Conservation (phyloP, 2,113 vertebrate species). For the Rhea pennata region DNA sequence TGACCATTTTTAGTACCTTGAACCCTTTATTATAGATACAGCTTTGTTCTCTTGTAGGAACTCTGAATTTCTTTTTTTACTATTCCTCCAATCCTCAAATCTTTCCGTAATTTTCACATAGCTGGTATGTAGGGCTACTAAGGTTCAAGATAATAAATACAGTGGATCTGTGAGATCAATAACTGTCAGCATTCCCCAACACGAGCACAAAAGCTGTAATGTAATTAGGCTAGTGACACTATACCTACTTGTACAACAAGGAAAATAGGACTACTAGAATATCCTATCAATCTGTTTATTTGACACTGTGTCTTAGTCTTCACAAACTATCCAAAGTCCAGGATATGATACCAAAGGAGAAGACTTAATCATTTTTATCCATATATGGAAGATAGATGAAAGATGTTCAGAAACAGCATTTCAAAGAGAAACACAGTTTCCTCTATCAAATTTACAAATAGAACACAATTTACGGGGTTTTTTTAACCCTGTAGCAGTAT, state of each 20-base stretch:
- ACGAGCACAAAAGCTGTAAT: neutral
- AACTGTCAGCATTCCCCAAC: neutral
- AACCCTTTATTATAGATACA: neutral
- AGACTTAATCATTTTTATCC: neutral
- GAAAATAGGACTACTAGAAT: neutral
- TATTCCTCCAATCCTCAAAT: too few relatives aligned
- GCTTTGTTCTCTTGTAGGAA: too few relatives aligned
- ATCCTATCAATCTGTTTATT: neutral
- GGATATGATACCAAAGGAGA: neutral
- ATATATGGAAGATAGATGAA: neutral
- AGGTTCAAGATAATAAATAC: neutral
- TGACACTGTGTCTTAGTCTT: neutral
- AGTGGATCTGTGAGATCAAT: neutral
- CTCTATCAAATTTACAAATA: neutral
- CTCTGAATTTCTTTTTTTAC: neutral
- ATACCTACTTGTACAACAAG: neutral
- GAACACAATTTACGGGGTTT: neutral
- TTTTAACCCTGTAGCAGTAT: neutral
- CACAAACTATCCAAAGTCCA: neutral
- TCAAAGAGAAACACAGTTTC: neutral
- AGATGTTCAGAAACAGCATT: neutral
- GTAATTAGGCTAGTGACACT: neutral
- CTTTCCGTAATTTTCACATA: neutral
- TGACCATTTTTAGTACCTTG: neutral
- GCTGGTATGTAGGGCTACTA: too few relatives aligned